Conservation (phyloP, 2,888 invertebrate species). For the Dascillus cervinus region DNA sequence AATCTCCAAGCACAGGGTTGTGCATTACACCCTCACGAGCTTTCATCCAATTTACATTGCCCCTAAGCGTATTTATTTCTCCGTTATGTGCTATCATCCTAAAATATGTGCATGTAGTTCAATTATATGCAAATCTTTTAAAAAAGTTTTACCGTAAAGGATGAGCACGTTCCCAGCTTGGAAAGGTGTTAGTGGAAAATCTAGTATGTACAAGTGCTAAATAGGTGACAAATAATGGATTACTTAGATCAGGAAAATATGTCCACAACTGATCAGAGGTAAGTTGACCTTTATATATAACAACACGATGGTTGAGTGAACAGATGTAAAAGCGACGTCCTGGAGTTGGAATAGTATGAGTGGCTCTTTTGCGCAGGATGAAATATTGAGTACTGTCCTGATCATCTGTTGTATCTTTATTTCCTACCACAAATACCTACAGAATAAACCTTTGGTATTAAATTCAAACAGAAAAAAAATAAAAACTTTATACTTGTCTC, state of each 20-base stretch:
- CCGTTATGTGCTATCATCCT: conserved; percentile 95
- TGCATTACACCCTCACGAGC: conserved; percentile 98
- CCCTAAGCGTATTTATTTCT: conserved; percentile 97
- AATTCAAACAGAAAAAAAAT: not conserved
- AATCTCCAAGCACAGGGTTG: conserved; percentile 72
- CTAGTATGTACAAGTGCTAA: conserved; percentile 94
- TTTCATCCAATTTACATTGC: conserved; percentile 97
- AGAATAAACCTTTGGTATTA: conserved; percentile 18
- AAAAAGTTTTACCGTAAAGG: conserved; percentile 67
- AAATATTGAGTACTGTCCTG: conserved; percentile 48
- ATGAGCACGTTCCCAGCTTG: conserved; percentile 98
- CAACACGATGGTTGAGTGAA: conserved; percentile 79
- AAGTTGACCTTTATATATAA: conserved; percentile 97
- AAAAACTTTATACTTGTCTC: conserved; percentile 66
- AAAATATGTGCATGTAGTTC: conserved; percentile 6
- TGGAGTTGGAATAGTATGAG: conserved; percentile 78
- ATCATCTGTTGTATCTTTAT: conserved; percentile 26
- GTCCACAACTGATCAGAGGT: conserved; percentile 90
- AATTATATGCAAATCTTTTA: not conserved
- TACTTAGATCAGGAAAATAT: conserved; percentile 61
- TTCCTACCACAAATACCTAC: conserved; percentile 53
- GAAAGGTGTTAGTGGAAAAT: conserved; percentile 99
- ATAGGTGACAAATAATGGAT: conserved; percentile 85
- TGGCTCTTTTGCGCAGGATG: conserved; percentile 86
- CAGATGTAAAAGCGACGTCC: conserved; percentile 93